These are phyloP conservation scores for Glyphotaelius pellucidus DNA, from an alignment of 2,888 invertebrate species.

Conservation along the genomic window DNA sequence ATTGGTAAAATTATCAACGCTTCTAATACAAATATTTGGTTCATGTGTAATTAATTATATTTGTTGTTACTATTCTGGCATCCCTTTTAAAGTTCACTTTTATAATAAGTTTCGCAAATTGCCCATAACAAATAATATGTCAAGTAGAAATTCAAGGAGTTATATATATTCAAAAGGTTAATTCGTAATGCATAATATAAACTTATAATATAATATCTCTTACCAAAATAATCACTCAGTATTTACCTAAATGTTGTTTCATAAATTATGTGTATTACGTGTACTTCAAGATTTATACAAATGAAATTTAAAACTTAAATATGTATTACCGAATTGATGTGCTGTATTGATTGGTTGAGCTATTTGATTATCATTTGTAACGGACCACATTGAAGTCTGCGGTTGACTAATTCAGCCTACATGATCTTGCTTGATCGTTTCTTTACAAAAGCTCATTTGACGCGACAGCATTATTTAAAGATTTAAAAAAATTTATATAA, in stretches of 20 bases:
- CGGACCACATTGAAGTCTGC: background rate
- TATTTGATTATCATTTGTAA: background rate
- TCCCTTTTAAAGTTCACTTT: conserved; percentile 14
- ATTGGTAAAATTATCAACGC: background rate
- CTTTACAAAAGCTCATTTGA: background rate
- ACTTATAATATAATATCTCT: conserved; percentile 21
- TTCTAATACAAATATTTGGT: conserved; percentile 1
- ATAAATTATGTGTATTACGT: conserved; percentile 32
- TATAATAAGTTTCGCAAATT: conserved; percentile 16
- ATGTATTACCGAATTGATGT: background rate
- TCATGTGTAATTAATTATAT: background rate
- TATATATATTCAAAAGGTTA: background rate
- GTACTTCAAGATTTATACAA: conserved; percentile 2
- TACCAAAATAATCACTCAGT: conserved; percentile 41
- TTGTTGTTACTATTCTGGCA: background rate
- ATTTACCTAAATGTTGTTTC: conserved; percentile 40
- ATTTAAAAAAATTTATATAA: background rate
- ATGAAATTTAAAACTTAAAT: background rate
- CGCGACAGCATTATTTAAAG: background rate
- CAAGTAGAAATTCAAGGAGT: conserved; percentile 9
- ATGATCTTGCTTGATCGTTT: background rate
- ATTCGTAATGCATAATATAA: conserved; percentile 10
- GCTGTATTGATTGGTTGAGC: background rate
- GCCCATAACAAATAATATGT: background rate
- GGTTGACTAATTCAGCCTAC: background rate